Percentiles rank a stretch among this genome's conserved stretches.
phyloP scores from a whole-genome alignment of 2,888 invertebrate species.

The Julus scandinavius region DNA sequence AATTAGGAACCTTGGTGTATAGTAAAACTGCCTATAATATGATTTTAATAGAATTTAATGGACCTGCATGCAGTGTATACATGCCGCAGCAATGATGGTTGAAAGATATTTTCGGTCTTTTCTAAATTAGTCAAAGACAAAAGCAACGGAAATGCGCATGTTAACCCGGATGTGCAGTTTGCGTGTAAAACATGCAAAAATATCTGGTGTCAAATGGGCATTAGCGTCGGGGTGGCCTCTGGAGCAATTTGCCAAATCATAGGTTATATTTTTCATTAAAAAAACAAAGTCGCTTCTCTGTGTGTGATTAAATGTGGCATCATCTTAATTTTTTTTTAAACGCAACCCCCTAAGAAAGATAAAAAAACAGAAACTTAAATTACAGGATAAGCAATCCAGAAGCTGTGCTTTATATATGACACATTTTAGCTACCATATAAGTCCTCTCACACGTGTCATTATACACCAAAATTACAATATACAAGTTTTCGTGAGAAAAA shows the following conservation, averaged over 20 bases:
- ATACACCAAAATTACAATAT: constrained; percentile 10
- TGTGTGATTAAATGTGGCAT: constrained; percentile 45
- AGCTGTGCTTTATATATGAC: constrained; percentile 17
- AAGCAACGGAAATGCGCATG: constrained; percentile 29
- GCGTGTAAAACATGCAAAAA: background rate
- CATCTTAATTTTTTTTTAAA: constrained; percentile 27
- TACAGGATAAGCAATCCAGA: constrained; percentile 45
- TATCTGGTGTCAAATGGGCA: background rate
- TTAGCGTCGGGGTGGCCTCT: background rate
- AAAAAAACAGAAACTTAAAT: background rate
- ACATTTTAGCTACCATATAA: background rate
- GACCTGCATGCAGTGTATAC: constrained; percentile 7
- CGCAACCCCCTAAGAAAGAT: background rate
- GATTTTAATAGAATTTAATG: background rate
- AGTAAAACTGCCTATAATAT: background rate
- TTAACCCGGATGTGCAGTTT: constrained; percentile 38
- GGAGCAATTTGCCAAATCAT: constrained; percentile 23
- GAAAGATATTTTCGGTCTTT: constrained; percentile 7
- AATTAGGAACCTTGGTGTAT: too few species aligned
- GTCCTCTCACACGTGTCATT: constrained; percentile 35
- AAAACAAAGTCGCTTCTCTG: constrained; percentile 44
- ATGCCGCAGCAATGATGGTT: background rate
- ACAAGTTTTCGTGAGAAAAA: constrained; percentile 3
- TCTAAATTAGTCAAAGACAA: constrained; percentile 23
- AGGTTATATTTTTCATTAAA: constrained; percentile 44